Evolutionary conservation across 2,888 invertebrate species (phyloP).

Genomic region (Sabellastarte sp.): DNA sequence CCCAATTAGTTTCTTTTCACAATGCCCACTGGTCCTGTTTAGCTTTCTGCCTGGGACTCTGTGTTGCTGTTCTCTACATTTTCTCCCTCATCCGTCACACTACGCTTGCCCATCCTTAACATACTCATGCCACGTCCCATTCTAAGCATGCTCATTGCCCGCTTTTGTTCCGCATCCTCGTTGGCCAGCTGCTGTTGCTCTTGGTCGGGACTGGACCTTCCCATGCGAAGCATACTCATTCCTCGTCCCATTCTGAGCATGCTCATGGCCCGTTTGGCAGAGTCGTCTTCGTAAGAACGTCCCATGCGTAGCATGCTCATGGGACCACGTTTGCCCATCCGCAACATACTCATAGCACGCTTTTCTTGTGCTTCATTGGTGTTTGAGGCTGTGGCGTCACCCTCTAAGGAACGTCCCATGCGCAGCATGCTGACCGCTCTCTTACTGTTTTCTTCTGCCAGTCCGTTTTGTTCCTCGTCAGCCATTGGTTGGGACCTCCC

Average conservation of each 20-base stretch:
- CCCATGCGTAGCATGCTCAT: slow-evolving; percentile 25
- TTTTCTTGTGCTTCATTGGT: slow-evolving; percentile 31
- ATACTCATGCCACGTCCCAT: slow-evolving; percentile 28
- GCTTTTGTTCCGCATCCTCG: slow-evolving; percentile 24
- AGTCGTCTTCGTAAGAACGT: neutral
- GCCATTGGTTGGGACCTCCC: slow-evolving; percentile 26
- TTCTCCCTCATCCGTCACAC: slow-evolving; percentile 7
- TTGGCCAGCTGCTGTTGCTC: no score
- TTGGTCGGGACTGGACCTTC: no score
- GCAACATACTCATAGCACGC: slow-evolving; percentile 40
- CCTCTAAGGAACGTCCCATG: slow-evolving; percentile 15
- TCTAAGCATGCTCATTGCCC: slow-evolving; percentile 27
- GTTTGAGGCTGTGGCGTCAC: neutral
- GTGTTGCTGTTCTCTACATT: slow-evolving; percentile 15
- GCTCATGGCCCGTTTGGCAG: slow-evolving; percentile 19
- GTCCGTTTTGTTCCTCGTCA: slow-evolving; percentile 11
- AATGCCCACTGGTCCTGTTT: no score
- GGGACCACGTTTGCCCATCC: slow-evolving; percentile 43
- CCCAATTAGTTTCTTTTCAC: no score
- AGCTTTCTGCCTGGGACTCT: no score
- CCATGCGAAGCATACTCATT: slow-evolving; percentile 43
- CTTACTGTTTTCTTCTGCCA: slow-evolving; percentile 24
- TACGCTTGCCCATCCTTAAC: slow-evolving; percentile 29
- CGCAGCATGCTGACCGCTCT: slow-evolving; percentile 22
- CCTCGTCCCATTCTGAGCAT: slow-evolving; percentile 32